Base-by-base conservation (phyloP, 2,113 vertebrate genomes). In the Gadus macrocephalus region DNA sequence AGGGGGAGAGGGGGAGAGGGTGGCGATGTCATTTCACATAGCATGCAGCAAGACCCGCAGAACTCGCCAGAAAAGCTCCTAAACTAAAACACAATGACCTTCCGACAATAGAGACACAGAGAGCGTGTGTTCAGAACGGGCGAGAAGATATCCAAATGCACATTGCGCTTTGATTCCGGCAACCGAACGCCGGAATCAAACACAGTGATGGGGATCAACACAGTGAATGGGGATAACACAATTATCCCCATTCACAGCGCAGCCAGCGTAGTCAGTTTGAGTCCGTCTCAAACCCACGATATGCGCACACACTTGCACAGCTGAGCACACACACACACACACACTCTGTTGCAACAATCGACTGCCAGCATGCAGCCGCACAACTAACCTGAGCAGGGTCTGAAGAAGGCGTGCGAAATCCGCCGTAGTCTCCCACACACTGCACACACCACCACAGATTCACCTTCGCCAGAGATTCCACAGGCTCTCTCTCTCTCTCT, bases 401-500 rank as follows among this genome's bases (percentile, higher is more conserved):
- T 58, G 49, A 72, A 17, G 27, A 28, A 31, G 28, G 28, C 27
- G 11, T 53, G 1, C 3, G 17, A 62, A 72, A 61, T 42, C 1
- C 25, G 56, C 55, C n/a, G 62, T 35, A 70, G 59, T 80, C 71
- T 78, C 22, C 7, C 53, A 81, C 49, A 66, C 74, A 71, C 73
- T 67, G 78, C 73, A 66, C 72, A 62, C 28, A 11, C 68, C 75
- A 31, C 64, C 68, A 49, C 74, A 17, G 78, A 87, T 87, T 82
- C 87, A 90, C 88, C 87, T 90, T 84, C 87, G 83, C 74, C 83
- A 86, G 81, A 25, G 72, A 83, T 65, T 80, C 76, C 69, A 68
- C 71, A 55, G 69, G 63, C 63, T 66, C 62, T 59, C 62, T 64
- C 70, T 65, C 62, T 53, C 60, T 71, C 62, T 70, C 61, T 65